Percentiles rank a stretch among this genome's conserved stretches.
Evolutionary conservation across 2,797 vertebrate species (phyloP).

Genomic region (Melanotaenia maccullochi): DNA sequence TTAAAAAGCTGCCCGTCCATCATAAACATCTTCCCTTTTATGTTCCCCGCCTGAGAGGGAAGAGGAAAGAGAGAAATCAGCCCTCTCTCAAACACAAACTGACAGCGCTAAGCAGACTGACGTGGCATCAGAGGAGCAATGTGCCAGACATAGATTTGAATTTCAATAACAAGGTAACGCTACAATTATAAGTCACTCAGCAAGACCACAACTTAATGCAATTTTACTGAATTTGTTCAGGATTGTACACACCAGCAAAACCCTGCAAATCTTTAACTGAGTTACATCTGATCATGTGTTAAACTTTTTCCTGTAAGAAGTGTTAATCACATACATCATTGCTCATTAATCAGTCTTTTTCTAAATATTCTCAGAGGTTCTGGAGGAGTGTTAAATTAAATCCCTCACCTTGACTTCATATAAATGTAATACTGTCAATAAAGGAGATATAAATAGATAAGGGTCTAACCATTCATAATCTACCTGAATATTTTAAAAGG

Average conservation of each 20-base stretch:
- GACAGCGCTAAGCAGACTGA: conserved; percentile 77
- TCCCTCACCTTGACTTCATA: conserved; percentile 81
- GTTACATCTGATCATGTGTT: conserved; percentile 13
- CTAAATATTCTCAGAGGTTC: conserved; percentile 69
- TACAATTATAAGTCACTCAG: conserved; percentile 74
- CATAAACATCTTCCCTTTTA: conserved; percentile 81
- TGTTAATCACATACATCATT: conserved; percentile 69
- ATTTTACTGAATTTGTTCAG: conserved; percentile 35
- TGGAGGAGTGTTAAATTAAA: conserved; percentile 78
- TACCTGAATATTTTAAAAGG: conserved; percentile 85
- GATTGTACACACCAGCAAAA: conserved; percentile 15
- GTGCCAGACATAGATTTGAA: conserved; percentile 72
- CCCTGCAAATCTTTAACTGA: conserved; percentile 22
- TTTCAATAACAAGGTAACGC: conserved; percentile 75
- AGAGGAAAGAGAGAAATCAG: conserved; percentile 74
- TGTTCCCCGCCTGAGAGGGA: conserved; percentile 75
- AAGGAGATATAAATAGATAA: conserved; percentile 81
- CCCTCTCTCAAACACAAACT: conserved; percentile 75
- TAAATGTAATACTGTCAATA: conserved; percentile 85
- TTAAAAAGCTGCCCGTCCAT: conserved; percentile 82
- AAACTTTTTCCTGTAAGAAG: conserved; percentile 44
- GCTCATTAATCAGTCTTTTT: conserved; percentile 70
- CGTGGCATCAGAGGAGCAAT: conserved; percentile 74
- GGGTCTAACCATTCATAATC: conserved; percentile 82
- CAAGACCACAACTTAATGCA: conserved; percentile 56